Evolutionary conservation across 2,797 vertebrate genomes (phyloP).

Genomic region (Acipenser ruthenus): DNA sequence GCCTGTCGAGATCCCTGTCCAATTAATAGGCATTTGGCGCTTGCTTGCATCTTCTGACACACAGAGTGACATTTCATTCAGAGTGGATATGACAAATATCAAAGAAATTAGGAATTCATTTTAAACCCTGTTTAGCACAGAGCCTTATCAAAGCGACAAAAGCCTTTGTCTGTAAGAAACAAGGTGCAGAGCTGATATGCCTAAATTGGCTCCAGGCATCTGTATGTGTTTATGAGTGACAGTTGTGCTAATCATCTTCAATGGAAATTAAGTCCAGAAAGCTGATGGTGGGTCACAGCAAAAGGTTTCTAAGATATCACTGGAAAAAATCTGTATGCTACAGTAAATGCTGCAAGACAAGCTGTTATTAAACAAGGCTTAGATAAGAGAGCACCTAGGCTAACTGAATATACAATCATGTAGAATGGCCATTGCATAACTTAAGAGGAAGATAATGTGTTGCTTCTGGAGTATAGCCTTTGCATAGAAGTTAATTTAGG

Average conservation of each 20-base stretch:
- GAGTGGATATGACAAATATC: conserved; percentile 39
- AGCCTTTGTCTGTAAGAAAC: conserved; percentile 56
- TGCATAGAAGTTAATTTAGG: conserved; percentile 27
- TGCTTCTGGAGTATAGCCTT: conserved; percentile 8
- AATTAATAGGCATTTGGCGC: conserved; percentile 56
- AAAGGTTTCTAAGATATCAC: conserved; percentile 27
- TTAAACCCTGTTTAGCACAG: conserved; percentile 50
- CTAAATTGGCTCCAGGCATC: conserved; percentile 58
- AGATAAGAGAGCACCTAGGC: conserved; percentile 13
- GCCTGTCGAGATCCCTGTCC: conserved; percentile 50
- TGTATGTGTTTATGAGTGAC: conserved; percentile 51
- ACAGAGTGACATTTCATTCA: conserved; percentile 69
- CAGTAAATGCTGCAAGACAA: conserved; percentile 24
- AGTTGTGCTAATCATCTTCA: conserved; percentile 40
- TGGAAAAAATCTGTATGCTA: conserved; percentile 23
- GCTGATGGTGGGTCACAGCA: conserved; percentile 29
- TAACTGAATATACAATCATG: conserved; percentile 15
- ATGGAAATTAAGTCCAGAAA: conserved; percentile 32
- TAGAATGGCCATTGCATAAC: conserved; percentile 10
- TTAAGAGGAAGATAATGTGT: conserved; percentile 17
- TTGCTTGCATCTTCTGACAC: conserved; percentile 51
- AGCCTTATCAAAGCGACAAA: conserved; percentile 63
- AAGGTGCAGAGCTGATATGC: conserved; percentile 49
- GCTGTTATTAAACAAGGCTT: conserved; percentile 16
- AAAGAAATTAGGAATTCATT: conserved; percentile 69